These are phyloP conservation scores for Cyclina sinensis DNA, from an alignment of 1,140 invertebrate species.

Conservation along the genomic window DNA sequence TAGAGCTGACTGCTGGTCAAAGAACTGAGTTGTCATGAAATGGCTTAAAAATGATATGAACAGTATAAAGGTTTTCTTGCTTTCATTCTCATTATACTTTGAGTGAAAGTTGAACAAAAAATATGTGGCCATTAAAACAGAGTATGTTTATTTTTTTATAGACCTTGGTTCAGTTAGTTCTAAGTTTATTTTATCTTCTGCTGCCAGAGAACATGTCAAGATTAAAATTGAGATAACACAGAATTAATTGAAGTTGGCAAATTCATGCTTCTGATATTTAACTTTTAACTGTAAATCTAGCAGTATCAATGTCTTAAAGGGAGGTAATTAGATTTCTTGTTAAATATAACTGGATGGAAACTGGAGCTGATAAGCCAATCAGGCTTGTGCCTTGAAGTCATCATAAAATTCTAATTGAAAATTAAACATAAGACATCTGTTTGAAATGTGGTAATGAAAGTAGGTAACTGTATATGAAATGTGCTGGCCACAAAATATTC, in stretches of 20 bases:
- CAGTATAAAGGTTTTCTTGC: too few species aligned
- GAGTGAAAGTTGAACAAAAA: too few species aligned
- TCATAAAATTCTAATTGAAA: conserved; percentile 53
- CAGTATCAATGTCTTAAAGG: conserved; percentile 32
- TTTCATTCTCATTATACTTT: too few species aligned
- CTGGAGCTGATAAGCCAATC: conserved; percentile 33
- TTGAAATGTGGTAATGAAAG: conserved; percentile 22
- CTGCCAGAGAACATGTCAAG: conserved; percentile 30
- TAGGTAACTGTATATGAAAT: not conserved
- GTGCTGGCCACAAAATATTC: not conserved
- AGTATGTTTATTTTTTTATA: too few species aligned
- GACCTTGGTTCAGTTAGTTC: conserved; percentile 6
- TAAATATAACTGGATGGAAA: conserved; percentile 40
- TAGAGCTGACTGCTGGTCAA: too few species aligned
- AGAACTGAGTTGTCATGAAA: too few species aligned
- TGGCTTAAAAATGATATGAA: too few species aligned
- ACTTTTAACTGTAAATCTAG: conserved; percentile 4
- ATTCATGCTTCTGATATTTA: conserved; percentile 18
- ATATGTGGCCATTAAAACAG: too few species aligned
- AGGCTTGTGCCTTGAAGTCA: conserved; percentile 23
- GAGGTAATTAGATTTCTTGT: conserved; percentile 37
- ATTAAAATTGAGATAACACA: conserved; percentile 37
- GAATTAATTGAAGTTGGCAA: conserved; percentile 36
- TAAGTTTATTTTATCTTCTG: conserved; percentile 5
- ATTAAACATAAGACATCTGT: conserved; percentile 35